Percentiles rank a stretch among this genome's conserved stretches.
Evolutionary conservation across 2,113 vertebrate genomes (phyloP).

Genomic region (Galeopterus variegatus): DNA sequence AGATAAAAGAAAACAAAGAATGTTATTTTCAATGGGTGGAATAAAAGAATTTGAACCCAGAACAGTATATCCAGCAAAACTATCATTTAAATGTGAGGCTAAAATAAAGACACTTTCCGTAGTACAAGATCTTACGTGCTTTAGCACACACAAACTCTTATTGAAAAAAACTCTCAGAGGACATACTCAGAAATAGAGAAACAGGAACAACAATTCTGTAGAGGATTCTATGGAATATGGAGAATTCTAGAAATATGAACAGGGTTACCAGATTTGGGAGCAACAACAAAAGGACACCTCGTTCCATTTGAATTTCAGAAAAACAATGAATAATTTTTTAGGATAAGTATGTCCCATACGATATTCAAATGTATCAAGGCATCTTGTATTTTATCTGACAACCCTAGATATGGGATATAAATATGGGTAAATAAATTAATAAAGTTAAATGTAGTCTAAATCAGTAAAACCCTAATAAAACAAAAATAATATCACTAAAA

Average conservation of each 20-base stretch:
- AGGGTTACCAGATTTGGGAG: not conserved
- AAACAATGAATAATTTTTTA: not conserved
- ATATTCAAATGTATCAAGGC: not conserved
- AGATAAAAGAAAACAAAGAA: not conserved
- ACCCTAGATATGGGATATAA: not conserved
- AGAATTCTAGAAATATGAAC: not conserved
- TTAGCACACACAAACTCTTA: not conserved
- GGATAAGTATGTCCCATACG: not conserved
- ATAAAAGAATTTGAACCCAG: not conserved
- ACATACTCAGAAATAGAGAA: not conserved
- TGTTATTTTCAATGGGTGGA: not conserved
- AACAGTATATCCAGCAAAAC: not conserved
- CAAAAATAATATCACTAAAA: not conserved
- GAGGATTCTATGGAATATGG: not conserved
- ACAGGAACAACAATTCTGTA: not conserved
- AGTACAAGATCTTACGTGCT: not conserved
- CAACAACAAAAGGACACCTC: not conserved
- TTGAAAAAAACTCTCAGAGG: not conserved
- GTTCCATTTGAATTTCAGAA: not conserved
- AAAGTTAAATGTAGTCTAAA: not conserved
- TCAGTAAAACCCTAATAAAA: conserved; percentile 9
- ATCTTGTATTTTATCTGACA: not conserved
- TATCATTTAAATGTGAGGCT: not conserved
- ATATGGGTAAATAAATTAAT: not conserved
- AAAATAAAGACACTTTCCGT: not conserved